Base-by-base conservation (phyloP, 2,888 invertebrate species). In the Chalcis sispes region DNA sequence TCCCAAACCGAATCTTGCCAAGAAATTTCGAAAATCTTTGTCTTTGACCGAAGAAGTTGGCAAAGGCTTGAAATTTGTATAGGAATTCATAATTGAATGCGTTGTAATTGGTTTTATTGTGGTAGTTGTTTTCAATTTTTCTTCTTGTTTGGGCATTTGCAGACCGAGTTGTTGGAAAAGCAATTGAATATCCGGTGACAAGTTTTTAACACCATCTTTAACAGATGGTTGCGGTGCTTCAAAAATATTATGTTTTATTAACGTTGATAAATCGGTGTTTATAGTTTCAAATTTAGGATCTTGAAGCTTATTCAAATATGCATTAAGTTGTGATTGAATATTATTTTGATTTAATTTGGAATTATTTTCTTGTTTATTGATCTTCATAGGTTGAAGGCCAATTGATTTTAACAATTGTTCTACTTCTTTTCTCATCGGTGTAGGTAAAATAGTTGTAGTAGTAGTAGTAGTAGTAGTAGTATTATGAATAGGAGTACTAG, bases 1-100 rank as follows among this genome's bases (percentile, higher is more conserved):
- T 0, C 89, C 86, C 0, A 90, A 83, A 1, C 90, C 90, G 72
- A 90, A 90, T 36, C 82, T 86, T 0, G 89, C 88, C 46, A 90
- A 77, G 56, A 90, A 90, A n/a, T 89, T 85, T 65, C 85, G 87
- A 89, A 90, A 90, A 27, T 89, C 89, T 27, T 85, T 81, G 27
- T 89, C 84, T 32, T 83, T 85, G 1, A 88, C 84, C 1, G 77
- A 79, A 1, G 84, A 86, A n/a, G 77, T 81, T 1, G 90, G 90
- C 1, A 90, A 78, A 0, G 89, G 90, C 72, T 89, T 90, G 77
- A 90, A 90, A 59, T 83, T 87, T 0, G 86, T 85, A 77, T 89
- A 90, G 0, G 89, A 89, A 56, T 85, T 86, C 1, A 84, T 79
- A 52, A 85, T 86, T 0, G 82, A 52, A 8, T 77, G 76, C 1